Base-by-base conservation (phyloP, 2,888 invertebrate genomes). In the Morpho deidamia region DNA sequence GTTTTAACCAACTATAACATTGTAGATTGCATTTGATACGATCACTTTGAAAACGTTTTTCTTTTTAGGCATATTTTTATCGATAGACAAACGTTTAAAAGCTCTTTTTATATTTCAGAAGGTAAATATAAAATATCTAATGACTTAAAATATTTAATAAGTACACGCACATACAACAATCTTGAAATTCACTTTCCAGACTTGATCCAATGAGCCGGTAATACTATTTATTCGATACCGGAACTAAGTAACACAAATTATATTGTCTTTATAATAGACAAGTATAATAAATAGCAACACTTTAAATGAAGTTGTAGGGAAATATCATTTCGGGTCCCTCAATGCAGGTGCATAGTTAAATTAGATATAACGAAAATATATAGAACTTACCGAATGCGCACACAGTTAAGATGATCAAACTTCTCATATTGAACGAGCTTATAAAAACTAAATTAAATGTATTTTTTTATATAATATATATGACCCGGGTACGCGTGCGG, bases 361-460 rank as follows among this genome's bases (percentile, higher is more conserved):
- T 11, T 33, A n/a, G 1, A 7, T 33, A 8, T 11, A 34, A 34
- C 23, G 10, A 40, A 32, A 56, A 44, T 32, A 9, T 8, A 40
- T 33, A 32, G 12, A 40, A 86, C 87, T 84, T 67, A 87, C 87
- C 87, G 49, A 81, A 65, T 65, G 74, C 81, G 66, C 72, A 76
- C 62, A 70, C 65, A 53, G 79, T 77, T 55, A 83, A 66, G 58
- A 78, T 60, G 50, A 85, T 60, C 69, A 83, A 76, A 70, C 73
- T 80, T 66, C 78, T 81, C 88, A 88, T 87, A 65, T 73, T 77
- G 64, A 63, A 61, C 60, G 64, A 14, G 41, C 42, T 35, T 49
- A 11, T 42, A 52, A 14, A 60, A 69, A 66, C 58, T 63, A 59
- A 61, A 62, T 52, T 61, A 58, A 58, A 59, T 67, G 67, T 66